Conservation (phyloP, 2,113 vertebrate species). For the Brachirus orientalis region DNA sequence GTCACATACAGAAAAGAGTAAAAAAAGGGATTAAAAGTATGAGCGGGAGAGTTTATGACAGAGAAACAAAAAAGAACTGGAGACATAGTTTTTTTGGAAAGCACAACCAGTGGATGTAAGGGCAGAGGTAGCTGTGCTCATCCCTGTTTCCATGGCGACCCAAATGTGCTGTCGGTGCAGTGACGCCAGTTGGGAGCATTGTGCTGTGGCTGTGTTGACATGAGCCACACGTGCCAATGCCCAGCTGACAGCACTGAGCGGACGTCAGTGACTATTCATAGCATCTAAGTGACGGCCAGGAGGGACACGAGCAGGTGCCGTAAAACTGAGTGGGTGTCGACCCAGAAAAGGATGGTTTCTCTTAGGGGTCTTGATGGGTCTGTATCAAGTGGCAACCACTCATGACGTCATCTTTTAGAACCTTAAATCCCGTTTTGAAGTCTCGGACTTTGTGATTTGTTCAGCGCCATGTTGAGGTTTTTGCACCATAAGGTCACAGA, state of each 20-base stretch:
- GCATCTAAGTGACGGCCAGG: conserved; percentile 58
- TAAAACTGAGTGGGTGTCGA: not conserved
- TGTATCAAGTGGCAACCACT: too few relatives aligned
- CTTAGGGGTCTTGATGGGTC: too few relatives aligned
- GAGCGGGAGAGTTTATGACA: too few relatives aligned
- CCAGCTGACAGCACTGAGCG: conserved; percentile 65
- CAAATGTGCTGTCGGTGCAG: conserved; percentile 72
- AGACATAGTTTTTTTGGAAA: conserved; percentile 45
- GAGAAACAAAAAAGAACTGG: too few relatives aligned
- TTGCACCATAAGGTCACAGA: too few relatives aligned
- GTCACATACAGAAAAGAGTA: conserved; percentile 10
- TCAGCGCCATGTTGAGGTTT: too few relatives aligned
- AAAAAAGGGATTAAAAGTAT: not conserved
- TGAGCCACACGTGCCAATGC: conserved; percentile 70
- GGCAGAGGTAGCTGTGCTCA: conserved; percentile 68
- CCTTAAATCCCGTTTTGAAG: too few relatives aligned
- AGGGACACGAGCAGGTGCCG: conserved; percentile 57
- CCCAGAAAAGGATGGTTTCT: not conserved
- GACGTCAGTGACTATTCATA: conserved; percentile 80
- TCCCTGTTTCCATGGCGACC: conserved; percentile 83
- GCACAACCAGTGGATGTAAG: conserved; percentile 59
- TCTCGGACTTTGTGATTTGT: too few relatives aligned
- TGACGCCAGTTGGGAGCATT: conserved; percentile 71
- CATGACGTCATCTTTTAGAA: too few relatives aligned
- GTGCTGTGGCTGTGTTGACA: conserved; percentile 57